phyloP scores from a whole-genome alignment of 1,140 invertebrate species.

The Drosophila grimshawi region DNA sequence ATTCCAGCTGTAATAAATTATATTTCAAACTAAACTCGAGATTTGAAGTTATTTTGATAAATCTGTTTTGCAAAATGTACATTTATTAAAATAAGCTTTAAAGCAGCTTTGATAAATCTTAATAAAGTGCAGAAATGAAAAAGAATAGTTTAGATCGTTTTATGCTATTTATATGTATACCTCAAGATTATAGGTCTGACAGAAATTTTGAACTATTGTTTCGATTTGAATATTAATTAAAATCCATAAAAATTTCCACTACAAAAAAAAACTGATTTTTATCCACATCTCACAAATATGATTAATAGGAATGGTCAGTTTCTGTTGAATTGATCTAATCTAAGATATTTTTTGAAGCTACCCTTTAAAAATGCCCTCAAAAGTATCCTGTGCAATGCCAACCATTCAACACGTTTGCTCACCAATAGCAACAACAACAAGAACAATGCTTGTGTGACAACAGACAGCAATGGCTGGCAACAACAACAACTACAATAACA shows the following conservation, averaged over 20 bases:
- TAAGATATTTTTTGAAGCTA: not conserved
- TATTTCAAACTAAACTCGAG: too few relatives aligned
- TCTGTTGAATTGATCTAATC: conserved; percentile 23
- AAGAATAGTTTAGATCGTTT: too few relatives aligned
- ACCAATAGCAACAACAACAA: conserved; percentile 6
- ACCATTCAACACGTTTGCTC: conserved; percentile 20
- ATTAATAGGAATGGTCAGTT: not conserved
- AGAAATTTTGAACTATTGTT: too few relatives aligned
- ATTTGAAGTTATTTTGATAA: too few relatives aligned
- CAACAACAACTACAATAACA: conserved; percentile 20
- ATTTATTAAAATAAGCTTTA: too few relatives aligned
- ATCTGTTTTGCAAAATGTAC: too few relatives aligned
- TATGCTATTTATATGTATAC: too few relatives aligned
- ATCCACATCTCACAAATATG: not conserved
- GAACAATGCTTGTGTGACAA: conserved; percentile 30
- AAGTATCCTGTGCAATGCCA: conserved; percentile 18
- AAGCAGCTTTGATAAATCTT: too few relatives aligned
- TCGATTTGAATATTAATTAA: too few relatives aligned
- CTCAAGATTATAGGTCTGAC: too few relatives aligned
- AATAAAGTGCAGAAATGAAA: too few relatives aligned
- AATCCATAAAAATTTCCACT: not conserved
- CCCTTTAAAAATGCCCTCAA: conserved; percentile 11
- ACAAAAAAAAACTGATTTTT: not conserved
- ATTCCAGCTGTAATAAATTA: too few relatives aligned
- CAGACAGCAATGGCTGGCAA: conserved; percentile 48